Evolutionary conservation across 2,888 invertebrate species (phyloP), one percentile per base, ranked within the genome.

Genomic region (Brenthis ino): DNA sequence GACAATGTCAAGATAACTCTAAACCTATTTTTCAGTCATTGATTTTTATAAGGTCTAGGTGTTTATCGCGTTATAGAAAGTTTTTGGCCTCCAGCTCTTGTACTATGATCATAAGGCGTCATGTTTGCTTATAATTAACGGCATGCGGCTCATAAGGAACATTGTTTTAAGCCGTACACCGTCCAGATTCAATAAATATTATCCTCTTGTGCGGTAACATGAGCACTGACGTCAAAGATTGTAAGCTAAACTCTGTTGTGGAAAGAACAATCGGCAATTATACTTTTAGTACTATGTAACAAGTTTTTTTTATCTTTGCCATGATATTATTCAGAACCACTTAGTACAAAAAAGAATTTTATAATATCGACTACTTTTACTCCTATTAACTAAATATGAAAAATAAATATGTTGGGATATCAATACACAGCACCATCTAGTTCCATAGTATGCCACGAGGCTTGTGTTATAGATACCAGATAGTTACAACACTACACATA

Each of bases 61-160:
- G 69, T 68, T 63, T 63, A 69, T 67, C 67, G 67, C 72, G 54
- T 65, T 70, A 74, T 28, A 60, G 4, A 13, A 24, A 28, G 28
- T 37, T 64, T 64, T 68, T 56, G 13, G 54, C 56, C 79, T 76
- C 63, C 72, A 71, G 74, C 80, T 79, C 73, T 57, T 24, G n/a
- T 57, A 67, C 68, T 65, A 68, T 70, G 64, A 64, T 67, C 60
- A 65, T 63, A 83, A 78, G 79, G 76, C 78, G 80, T 81, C 85
- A 82, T 88, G 89, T 90, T 85, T 86, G 86, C 86, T 87, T 85
- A 82, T 88, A 89, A 91, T 90, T 89, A 91, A 90, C 90, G 88
- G 87, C 85, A 83, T 85, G 81, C 85, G 86, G 84, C 83, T 81
- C 72, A 82, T 81, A 81, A 83, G 80, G 86, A 84, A 88, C 90